Evolutionary conservation across 2,888 invertebrate species (phyloP), one percentile per base, ranked within the genome.

Genomic region (Druceiella hillmani): DNA sequence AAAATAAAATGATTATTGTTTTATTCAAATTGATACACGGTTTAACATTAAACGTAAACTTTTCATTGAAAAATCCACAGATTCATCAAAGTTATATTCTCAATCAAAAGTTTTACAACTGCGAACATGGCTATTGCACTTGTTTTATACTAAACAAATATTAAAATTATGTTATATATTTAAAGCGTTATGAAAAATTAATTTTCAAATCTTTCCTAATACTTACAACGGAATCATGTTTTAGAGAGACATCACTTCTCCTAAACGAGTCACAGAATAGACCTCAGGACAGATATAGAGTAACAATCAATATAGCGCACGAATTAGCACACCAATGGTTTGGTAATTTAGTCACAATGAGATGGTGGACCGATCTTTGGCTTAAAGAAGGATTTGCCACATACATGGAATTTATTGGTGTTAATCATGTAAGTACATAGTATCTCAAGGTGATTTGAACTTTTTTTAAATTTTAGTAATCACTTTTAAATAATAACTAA

Each of bases 271-370:
- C 50, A 3, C 61, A 63, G 1, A 65, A 72, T 14, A 64, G 66
- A 1, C 66, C 74, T 0, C 63, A 71, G 2, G 68, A 73, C 50
- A 72, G 70, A 41, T 70, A 72, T 47, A 66, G 61, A 35, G 68
- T 78, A 3, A 74, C 75, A n/a, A 71, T 74, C 1, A 70, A 72
- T 45, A 58, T 81, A 5, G 73, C 78, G 0, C 84, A 85, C 53
- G 84, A 86, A 53, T 56, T 87, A 6, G 78, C 82, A 0, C 87
- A 86, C 55, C 84, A 82, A 64, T 84, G 84, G 83, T 83, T 83
- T 56, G 84, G 84, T 1, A 78, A 82, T 64, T 62, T 82, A 9
- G 80, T 83, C 40, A 80, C 81, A 1, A 78, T 79, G 63, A 59
- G 64, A 10, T 81, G 81, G 81, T 83, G 83, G 83, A 74, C 74